Evolutionary conservation across 2,113 vertebrate genomes (phyloP).

Genomic region (Philantomba maxwellii): DNA sequence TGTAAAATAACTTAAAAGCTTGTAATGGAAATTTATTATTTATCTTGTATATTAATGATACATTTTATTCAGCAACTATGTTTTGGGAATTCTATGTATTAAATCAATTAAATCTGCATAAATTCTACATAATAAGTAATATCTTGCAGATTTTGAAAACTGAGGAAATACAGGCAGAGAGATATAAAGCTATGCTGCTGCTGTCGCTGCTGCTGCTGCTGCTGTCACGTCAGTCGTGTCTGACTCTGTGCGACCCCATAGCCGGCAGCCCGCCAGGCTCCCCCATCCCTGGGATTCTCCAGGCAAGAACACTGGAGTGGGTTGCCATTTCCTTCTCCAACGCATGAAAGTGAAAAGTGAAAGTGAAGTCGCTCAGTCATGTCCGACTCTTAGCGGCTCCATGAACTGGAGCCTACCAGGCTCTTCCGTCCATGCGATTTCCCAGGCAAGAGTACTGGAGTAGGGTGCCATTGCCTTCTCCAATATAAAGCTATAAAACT

Average conservation of each 20-base stretch:
- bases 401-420: too few relatives aligned
- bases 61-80: background rate
- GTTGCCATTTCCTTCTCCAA: too few relatives aligned
- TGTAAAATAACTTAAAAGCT: background rate
- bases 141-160: background rate
- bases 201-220: too few relatives aligned
- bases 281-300: too few relatives aligned
- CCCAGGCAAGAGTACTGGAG: too few relatives aligned
- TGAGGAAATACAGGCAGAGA: background rate
- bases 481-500: background rate
- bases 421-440: too few relatives aligned
- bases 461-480: too few relatives aligned
- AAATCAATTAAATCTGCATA: background rate
- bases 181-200: background rate
- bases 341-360: too few relatives aligned
- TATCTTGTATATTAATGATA: background rate
- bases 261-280: rapidly evolving
- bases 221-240: rapidly evolving
- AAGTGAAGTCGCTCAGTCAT: too few relatives aligned
- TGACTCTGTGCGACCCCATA: rapidly evolving
- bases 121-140: background rate
- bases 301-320: too few relatives aligned
- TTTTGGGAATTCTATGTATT: background rate
- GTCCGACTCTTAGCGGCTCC: too few relatives aligned
- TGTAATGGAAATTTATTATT: background rate